Conservation (phyloP, 2,113 vertebrate species). For the Megaleporinus macrocephalus region DNA sequence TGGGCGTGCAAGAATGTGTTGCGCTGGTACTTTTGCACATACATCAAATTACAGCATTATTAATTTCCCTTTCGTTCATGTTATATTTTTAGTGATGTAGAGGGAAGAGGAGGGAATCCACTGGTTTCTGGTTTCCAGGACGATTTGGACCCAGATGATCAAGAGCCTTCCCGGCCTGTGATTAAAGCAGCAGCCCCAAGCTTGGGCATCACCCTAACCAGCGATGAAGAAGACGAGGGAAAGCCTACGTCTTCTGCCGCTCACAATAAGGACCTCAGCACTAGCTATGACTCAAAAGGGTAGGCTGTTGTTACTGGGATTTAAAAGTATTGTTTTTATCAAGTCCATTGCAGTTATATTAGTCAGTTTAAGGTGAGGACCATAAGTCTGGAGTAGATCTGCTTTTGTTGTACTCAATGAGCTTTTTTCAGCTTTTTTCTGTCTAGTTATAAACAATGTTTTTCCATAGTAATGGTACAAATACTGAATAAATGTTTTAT, state of each 20-base stretch:
- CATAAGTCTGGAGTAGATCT: no score
- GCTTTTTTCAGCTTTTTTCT: no score
- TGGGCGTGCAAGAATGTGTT: no score
- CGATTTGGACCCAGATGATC: constrained; percentile 82
- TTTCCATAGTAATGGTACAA: background rate
- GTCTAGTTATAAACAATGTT: no score
- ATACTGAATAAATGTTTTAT: no score
- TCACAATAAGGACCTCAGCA: constrained; percentile 20
- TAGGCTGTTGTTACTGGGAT: constrained; percentile 46
- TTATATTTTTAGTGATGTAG: constrained; percentile 76
- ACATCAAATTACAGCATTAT: background rate
- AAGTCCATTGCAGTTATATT: no score
- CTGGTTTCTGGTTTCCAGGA: constrained; percentile 86
- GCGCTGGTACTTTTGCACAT: no score
- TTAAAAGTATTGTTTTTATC: no score
- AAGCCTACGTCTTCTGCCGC: constrained; percentile 4
- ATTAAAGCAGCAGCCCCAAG: constrained; percentile 65
- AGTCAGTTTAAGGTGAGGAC: no score
- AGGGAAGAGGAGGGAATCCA: constrained; percentile 73
- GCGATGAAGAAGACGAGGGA: constrained; percentile 75
- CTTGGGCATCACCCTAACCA: constrained; percentile 72
- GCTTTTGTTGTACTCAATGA: no score
- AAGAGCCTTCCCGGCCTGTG: constrained; percentile 28
- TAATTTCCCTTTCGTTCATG: background rate
- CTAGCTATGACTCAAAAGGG: constrained; percentile 64